These are phyloP conservation scores for Xanthostigma xanthostigma DNA, from an alignment of 2,888 invertebrate species.

Conservation along the genomic window DNA sequence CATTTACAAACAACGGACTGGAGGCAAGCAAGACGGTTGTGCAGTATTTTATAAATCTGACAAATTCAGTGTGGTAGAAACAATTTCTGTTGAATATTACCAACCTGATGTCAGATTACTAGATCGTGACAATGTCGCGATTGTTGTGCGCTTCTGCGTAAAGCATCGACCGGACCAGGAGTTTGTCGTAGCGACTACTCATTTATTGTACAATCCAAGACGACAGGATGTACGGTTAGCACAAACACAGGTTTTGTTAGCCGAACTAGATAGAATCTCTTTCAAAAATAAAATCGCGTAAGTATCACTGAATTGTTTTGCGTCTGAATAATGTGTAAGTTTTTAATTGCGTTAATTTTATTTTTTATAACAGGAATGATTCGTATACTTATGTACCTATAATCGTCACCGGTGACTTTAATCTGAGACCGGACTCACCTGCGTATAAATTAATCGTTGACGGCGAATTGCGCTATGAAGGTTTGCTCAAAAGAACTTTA, in stretches of 20 bases:
- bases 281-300: constrained; percentile 28
- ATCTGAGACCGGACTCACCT: constrained; percentile 59
- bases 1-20: constrained; percentile 72
- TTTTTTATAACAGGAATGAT: constrained; percentile 11
- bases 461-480: constrained; percentile 38
- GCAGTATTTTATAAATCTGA: constrained; percentile 66
- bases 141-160: constrained; percentile 59
- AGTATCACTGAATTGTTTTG: constrained; percentile 12
- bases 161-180: constrained; percentile 31
- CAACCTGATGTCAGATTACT: constrained; percentile 46
- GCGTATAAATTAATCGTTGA: constrained; percentile 52
- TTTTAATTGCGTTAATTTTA: not conserved
- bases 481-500: constrained; percentile 21
- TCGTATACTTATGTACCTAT: constrained; percentile 48
- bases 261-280: constrained; percentile 70
- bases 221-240: constrained; percentile 81
- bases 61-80: constrained; percentile 49
- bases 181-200: constrained; percentile 81
- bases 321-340: not conserved
- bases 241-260: constrained; percentile 69
- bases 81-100: constrained; percentile 54
- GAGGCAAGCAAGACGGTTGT: constrained; percentile 72
- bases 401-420: constrained; percentile 87
- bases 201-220: constrained; percentile 82
- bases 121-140: constrained; percentile 76